A percentile compares a stretch with the other conserved stretches of the same genome.
phyloP scores from a whole-genome alignment of 2,888 invertebrate species.

The Bhutanitis thaidina region DNA sequence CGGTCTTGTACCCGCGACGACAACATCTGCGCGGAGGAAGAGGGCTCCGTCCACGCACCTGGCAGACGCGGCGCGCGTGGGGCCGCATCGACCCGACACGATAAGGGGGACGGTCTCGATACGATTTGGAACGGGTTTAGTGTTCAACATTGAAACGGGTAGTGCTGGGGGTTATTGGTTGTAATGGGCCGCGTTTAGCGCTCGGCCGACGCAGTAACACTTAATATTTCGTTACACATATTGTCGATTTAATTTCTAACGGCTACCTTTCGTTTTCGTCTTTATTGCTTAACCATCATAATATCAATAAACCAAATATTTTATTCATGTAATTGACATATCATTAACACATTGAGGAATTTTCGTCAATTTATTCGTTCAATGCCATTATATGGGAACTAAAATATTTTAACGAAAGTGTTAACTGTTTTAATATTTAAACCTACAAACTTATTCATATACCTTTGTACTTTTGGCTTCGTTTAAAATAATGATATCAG shows the following conservation, averaged over 20 bases:
- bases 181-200: slow-evolving; percentile 22
- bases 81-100: slow-evolving; percentile 49
- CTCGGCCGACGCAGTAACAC: slow-evolving; percentile 4
- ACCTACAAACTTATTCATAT: too few species aligned
- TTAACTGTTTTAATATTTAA: too few species aligned
- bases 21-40: slow-evolving; percentile 59
- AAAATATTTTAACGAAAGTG: too few species aligned
- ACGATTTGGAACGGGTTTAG: slow-evolving; percentile 48
- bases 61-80: slow-evolving; percentile 58
- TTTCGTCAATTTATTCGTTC: too few species aligned
- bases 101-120: slow-evolving; percentile 44
- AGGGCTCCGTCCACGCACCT: slow-evolving; percentile 52
- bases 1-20: slow-evolving; percentile 33
- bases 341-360: too few species aligned
- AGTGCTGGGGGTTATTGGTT: slow-evolving; percentile 24
- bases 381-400: too few species aligned
- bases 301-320: too few species aligned
- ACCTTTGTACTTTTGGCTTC: too few species aligned
- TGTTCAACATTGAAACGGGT: slow-evolving; percentile 39
- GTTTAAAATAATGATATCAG: too few species aligned
- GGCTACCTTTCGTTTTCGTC: slow-evolving; percentile 7
- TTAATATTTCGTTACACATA: slow-evolving; percentile 13
- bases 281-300: neutral
- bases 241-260: slow-evolving; percentile 5
- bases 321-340: too few species aligned